phyloP scores from a whole-genome alignment of 1,140 invertebrate genomes.

The Helicorthomorpha holstii region DNA sequence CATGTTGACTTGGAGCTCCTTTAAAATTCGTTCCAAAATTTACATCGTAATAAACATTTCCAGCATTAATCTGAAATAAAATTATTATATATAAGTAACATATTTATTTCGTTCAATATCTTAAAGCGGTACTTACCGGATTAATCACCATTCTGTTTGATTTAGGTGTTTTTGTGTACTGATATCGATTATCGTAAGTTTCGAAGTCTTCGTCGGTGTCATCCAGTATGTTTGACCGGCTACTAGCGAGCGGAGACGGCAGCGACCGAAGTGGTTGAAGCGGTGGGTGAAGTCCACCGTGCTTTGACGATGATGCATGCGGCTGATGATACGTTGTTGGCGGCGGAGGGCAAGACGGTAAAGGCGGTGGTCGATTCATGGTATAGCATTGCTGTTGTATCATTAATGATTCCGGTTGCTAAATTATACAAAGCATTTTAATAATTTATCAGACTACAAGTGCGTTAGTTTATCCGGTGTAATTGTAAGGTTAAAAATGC shows the following conservation, averaged over 20 bases:
- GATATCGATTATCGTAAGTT: background rate
- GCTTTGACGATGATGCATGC: background rate
- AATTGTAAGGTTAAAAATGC: background rate
- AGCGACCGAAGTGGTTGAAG: background rate
- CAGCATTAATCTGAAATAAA: background rate
- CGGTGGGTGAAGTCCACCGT: background rate
- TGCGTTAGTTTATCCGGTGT: background rate
- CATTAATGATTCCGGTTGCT: background rate
- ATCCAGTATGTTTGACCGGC: slow-evolving; percentile 1
- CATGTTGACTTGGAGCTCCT: background rate
- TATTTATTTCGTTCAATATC: background rate
- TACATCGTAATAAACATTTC: background rate
- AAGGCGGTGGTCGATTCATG: no score
- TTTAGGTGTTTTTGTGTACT: background rate
- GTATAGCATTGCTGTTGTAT: background rate
- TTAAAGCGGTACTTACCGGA: background rate
- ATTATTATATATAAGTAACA: background rate
- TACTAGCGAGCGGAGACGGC: background rate
- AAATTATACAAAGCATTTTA: background rate
- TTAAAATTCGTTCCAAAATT: background rate
- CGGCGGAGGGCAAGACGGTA: background rate
- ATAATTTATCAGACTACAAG: background rate
- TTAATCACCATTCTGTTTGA: background rate
- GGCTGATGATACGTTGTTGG: background rate
- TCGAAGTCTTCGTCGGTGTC: background rate